phyloP scores from a whole-genome alignment of 2,888 invertebrate species.

The Drosophila villosipedis region DNA sequence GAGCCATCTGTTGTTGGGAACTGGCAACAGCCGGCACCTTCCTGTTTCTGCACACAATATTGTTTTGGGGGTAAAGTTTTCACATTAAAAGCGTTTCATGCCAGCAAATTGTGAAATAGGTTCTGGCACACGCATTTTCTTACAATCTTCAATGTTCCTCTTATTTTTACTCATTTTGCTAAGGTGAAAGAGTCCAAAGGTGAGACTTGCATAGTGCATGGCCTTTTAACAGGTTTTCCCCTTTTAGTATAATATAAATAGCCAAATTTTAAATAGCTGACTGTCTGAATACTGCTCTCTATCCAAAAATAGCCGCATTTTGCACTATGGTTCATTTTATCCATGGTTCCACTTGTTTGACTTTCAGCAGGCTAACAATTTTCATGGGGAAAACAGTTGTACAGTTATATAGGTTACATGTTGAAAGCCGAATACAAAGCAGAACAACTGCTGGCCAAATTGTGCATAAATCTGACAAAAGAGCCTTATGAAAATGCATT shows the following conservation, averaged over 20 bases:
- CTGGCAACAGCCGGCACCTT: conserved; percentile 35
- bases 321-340: conserved; percentile 2
- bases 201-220: conserved; percentile 35
- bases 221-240: conserved; percentile 27
- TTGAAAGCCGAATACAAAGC: conserved; percentile 28
- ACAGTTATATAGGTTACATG: conserved; percentile 10
- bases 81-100: conserved; percentile 76
- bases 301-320: conserved; percentile 8
- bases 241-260: conserved; percentile 32
- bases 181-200: conserved; percentile 46
- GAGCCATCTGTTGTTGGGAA: conserved; percentile 60
- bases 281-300: not conserved
- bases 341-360: conserved; percentile 11
- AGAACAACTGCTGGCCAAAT: conserved; percentile 42
- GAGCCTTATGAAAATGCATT: conserved; percentile 5
- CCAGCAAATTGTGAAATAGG: conserved; percentile 69
- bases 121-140: conserved; percentile 55
- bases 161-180: not conserved
- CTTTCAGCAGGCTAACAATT: conserved; percentile 15
- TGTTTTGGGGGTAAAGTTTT: conserved; percentile 60
- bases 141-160: conserved; percentile 18
- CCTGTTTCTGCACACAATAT: conserved; percentile 41
- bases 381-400: conserved; percentile 23
- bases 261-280: conserved; percentile 15
- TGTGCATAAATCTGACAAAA: conserved; percentile 49